Evolutionary conservation across 2,888 invertebrate species (phyloP), one percentile per base, ranked within the genome.

Genomic region (Ceramica pisi): DNA sequence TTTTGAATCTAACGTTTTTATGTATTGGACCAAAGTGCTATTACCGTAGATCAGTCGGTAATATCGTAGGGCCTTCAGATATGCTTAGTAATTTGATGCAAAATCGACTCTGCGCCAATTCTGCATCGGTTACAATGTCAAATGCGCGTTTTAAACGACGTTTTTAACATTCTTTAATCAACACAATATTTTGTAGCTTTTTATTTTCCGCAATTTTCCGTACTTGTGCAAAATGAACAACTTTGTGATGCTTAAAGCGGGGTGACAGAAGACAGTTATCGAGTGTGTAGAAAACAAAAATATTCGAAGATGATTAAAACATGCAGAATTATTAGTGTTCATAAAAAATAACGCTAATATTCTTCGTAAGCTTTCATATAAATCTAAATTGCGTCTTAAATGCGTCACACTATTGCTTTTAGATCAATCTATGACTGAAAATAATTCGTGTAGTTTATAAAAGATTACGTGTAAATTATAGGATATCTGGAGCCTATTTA

Each of bases 401-500:
- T 41, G 12, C 12, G 12, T 41, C 10, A 41, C 12, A 12, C 41
- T 41, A 41, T 41, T 10, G 1, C 10, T 41, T 31, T 31, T 41
- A 41, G 41, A 41, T 12, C 12, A 2, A n/a, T 48, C n/a, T 19
- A 1, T 2, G n/a, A 12, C 50, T 21, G 9, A 21, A 21, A 50
- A 10, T 41, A 12, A 51, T 12, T 41, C 41, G 41, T 41, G 41
- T 41, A 12, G 41, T 41, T 41, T 2, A 41, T 12, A 41, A 41
- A 41, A 23, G 44, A 57, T 59, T 26, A 38, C 21, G 64, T 14
- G 23, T 12, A 56, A 50, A 72, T 71, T 64, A 35, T 48, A 68
- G 6, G 53, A 57, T 61, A 53, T 9, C 31, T 31, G 19, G 9
- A 2, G 6, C 35, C 31, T 31, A 1, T 2, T 19, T n/a, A 61